Conservation (phyloP, 2,888 invertebrate species). For the Ochropacha duplaris region DNA sequence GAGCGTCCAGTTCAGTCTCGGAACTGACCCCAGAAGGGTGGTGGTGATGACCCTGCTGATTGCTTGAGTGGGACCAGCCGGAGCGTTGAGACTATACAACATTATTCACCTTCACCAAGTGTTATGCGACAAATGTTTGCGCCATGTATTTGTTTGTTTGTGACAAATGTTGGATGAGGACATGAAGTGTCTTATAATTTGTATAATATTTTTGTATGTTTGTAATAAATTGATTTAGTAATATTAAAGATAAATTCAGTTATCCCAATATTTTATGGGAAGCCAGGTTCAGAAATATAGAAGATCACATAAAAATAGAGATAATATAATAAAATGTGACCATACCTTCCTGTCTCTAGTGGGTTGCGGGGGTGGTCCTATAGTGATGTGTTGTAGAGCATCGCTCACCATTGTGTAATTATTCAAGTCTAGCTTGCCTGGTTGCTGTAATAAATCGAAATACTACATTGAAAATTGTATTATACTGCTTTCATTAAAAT, state of each 20-base stretch:
- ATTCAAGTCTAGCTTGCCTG: slow-evolving; percentile 94
- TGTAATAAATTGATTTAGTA: not conserved
- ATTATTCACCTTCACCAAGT: not conserved
- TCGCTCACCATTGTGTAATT: slow-evolving; percentile 95
- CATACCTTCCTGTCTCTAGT: slow-evolving; percentile 85
- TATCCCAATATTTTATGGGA: too few species aligned
- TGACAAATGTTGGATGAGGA: not conserved
- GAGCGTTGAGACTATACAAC: slow-evolving; percentile 56
- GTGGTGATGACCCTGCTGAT: slow-evolving; percentile 62
- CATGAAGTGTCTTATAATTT: not conserved
- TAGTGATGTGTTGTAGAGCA: slow-evolving; percentile 87
- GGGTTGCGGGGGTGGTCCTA: slow-evolving; percentile 75
- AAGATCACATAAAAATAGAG: too few species aligned
- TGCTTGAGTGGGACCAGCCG: slow-evolving; percentile 61
- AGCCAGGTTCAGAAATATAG: too few species aligned
- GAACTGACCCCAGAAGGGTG: slow-evolving; percentile 80
- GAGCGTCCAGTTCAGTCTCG: slow-evolving; percentile 76
- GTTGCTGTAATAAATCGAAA: slow-evolving; percentile 84
- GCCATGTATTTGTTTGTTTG: slow-evolving; percentile 17
- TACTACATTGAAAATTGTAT: not conserved
- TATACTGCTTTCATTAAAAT: not conserved
- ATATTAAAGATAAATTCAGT: too few species aligned
- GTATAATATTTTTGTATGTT: not conserved
- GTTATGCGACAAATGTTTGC: not conserved
- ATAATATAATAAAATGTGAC: not conserved